A percentile compares a stretch with the other conserved stretches of the same genome.
Evolutionary conservation across 1,140 invertebrate species (phyloP).

Genomic region (Gonioctena quinquepunctata): DNA sequence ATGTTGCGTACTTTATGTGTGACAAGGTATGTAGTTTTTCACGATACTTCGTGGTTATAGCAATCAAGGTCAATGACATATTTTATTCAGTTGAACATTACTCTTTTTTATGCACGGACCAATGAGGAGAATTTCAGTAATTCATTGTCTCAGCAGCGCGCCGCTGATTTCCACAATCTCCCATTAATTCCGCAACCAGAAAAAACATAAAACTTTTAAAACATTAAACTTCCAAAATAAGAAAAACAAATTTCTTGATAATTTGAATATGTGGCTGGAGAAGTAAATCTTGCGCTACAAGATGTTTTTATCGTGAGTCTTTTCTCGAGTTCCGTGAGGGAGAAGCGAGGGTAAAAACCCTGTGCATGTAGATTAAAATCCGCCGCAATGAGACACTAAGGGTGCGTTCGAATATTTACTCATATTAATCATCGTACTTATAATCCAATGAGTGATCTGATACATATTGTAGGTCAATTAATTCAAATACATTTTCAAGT

Average conservation of each 20-base stretch:
- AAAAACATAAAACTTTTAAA: conserved; percentile 41
- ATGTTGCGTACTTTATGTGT: too few relatives aligned
- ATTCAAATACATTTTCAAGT: too few relatives aligned
- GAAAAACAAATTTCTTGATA: conserved; percentile 56
- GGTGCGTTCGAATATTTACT: neutral
- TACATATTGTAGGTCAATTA: too few relatives aligned
- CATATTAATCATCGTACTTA: neutral
- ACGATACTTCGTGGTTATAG: too few relatives aligned
- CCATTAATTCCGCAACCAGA: conserved; percentile 34
- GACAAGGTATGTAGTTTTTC: too few relatives aligned
- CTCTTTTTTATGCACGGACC: too few relatives aligned
- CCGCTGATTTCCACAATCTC: neutral
- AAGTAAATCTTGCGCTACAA: conserved; percentile 55
- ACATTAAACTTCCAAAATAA: conserved; percentile 50
- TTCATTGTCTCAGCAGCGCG: too few relatives aligned
- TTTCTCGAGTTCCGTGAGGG: conserved; percentile 48
- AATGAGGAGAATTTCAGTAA: too few relatives aligned
- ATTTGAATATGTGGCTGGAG: conserved; percentile 56
- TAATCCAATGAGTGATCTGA: too few relatives aligned
- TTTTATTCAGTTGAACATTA: too few relatives aligned
- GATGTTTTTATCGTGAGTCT: conserved; percentile 56
- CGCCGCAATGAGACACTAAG: conserved; percentile 42
- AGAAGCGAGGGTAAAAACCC: conserved; percentile 49
- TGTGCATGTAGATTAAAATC: conserved; percentile 56
- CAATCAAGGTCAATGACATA: too few relatives aligned